These are phyloP conservation scores for Artemia franciscana DNA, from an alignment of 1,140 invertebrate genomes.

Conservation along the genomic window DNA sequence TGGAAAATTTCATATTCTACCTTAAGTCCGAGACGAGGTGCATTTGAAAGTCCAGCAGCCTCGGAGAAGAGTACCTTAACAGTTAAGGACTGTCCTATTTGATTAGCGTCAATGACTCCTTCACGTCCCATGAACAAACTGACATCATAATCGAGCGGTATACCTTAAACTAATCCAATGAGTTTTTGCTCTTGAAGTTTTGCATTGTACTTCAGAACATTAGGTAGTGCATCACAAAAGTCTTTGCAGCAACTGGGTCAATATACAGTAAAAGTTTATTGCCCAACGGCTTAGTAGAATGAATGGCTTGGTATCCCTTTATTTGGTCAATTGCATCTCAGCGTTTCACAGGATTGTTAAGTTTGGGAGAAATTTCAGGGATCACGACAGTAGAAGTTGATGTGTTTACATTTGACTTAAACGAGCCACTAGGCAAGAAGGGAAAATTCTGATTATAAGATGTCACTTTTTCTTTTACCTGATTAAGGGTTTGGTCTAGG, in stretches of 20 bases:
- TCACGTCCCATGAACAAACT: background rate
- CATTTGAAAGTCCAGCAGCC: background rate
- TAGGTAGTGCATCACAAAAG: background rate
- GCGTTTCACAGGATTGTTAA: background rate
- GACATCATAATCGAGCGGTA: background rate
- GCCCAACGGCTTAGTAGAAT: background rate
- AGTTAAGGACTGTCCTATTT: background rate
- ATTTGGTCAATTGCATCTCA: background rate
- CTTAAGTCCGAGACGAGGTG: background rate
- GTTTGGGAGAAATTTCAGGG: background rate
- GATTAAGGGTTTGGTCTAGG: background rate
- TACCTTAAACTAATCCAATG: background rate
- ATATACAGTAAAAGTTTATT: background rate
- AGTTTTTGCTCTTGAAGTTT: background rate
- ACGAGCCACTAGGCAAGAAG: background rate
- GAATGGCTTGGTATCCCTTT: background rate
- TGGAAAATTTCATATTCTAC: background rate
- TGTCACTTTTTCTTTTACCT: background rate
- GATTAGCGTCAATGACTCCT: background rate
- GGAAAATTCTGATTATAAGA: background rate
- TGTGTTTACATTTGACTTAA: background rate
- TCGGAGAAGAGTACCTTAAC: background rate
- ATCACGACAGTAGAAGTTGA: too few relatives aligned
- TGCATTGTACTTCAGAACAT: background rate
- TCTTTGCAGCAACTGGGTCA: background rate